Conservation (phyloP, 2,113 vertebrate species). For the Perccottus glenii region DNA sequence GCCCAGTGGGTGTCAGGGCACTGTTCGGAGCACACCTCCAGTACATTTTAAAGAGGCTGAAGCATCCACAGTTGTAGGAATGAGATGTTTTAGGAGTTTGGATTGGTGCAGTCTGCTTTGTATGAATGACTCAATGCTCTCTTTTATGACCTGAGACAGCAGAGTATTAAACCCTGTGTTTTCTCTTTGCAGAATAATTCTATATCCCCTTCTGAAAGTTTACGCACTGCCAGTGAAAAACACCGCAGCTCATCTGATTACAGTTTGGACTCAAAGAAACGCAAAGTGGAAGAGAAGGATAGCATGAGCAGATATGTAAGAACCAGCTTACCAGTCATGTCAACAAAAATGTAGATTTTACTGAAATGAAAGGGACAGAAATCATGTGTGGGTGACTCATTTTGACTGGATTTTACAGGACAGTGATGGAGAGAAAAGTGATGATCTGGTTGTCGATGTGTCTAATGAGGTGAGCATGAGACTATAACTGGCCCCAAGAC, state of each 20-base stretch:
- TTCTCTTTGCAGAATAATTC: constrained; percentile 88
- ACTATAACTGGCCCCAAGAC: not conserved
- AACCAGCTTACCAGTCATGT: not conserved
- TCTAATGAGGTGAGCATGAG: constrained; percentile 89
- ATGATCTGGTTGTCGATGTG: constrained; percentile 95
- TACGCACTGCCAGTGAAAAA: constrained; percentile 90
- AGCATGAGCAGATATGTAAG: constrained; percentile 94
- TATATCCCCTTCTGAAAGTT: constrained; percentile 92
- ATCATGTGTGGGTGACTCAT: no score
- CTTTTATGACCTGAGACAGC: constrained; percentile 34
- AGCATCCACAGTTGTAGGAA: constrained; percentile 58
- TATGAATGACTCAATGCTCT: constrained; percentile 48
- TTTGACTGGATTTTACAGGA: constrained; percentile 78
- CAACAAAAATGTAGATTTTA: not conserved
- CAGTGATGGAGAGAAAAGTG: constrained; percentile 98
- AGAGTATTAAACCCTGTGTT: constrained; percentile 46
- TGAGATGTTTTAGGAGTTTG: constrained; percentile 56
- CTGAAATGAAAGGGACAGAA: not conserved
- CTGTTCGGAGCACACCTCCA: constrained; percentile 68
- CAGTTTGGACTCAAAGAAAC: constrained; percentile 91
- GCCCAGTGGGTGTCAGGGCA: constrained; percentile 72
- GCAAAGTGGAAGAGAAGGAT: constrained; percentile 96
- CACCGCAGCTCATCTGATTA: constrained; percentile 92
- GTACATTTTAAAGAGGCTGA: constrained; percentile 62
- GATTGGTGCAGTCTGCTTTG: constrained; percentile 39